Evolutionary conservation across 2,113 vertebrate species (phyloP).

Genomic region (Rhabdornis inornatus): DNA sequence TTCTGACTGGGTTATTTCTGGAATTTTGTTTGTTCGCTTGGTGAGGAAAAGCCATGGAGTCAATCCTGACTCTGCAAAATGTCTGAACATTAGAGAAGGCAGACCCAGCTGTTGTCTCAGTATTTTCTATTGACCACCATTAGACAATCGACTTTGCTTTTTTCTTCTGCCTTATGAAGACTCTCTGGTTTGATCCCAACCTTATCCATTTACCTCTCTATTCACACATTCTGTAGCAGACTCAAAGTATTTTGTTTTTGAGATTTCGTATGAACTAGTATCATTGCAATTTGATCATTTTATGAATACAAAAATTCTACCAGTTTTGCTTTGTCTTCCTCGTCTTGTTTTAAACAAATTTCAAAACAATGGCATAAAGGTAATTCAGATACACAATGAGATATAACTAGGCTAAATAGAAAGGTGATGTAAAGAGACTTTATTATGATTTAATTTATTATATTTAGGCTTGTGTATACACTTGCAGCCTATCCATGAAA

Average conservation of each 20-base stretch:
- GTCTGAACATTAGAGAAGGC: not conserved
- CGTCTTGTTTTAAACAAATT: not conserved
- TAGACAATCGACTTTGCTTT: not conserved
- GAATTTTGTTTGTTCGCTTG: not conserved
- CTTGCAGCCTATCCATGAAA: not conserved
- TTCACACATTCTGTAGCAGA: rapidly evolving
- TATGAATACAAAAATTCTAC: not conserved
- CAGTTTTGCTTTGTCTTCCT: not conserved
- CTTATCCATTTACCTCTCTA: not conserved
- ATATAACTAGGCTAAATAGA: not conserved
- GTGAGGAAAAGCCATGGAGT: not conserved
- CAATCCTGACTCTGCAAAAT: not conserved
- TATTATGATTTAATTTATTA: not conserved
- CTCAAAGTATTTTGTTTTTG: not conserved
- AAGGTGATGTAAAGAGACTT: not conserved
- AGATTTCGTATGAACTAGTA: not conserved
- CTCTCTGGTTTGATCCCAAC: not conserved
- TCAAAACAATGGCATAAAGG: not conserved
- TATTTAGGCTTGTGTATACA: not conserved
- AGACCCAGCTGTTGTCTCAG: not conserved
- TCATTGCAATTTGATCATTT: not conserved
- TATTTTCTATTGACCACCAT: not conserved
- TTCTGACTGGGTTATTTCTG: not conserved
- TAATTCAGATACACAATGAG: not conserved
- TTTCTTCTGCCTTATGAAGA: not conserved